phyloP scores from a whole-genome alignment of 2,113 vertebrate species.

The Ceuthmochares aereus region DNA sequence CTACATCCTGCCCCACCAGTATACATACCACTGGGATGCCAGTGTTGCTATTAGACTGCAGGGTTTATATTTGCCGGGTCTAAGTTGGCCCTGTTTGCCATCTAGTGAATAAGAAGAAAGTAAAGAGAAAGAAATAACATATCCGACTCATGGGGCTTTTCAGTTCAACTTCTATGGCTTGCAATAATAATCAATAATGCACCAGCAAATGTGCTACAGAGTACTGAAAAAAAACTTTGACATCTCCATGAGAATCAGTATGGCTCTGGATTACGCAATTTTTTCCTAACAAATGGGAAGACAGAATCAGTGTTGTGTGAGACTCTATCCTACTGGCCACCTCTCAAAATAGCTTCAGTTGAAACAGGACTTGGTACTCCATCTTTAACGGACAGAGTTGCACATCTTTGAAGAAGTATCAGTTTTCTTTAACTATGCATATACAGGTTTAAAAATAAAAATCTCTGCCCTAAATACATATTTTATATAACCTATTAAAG shows the following conservation, averaged over 20 bases:
- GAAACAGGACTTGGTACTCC: neutral
- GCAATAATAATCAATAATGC: neutral
- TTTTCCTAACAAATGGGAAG: neutral
- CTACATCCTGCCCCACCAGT: neutral
- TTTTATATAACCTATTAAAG: constrained; percentile 33
- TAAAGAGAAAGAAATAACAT: neutral
- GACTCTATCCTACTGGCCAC: neutral
- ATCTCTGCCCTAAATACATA: neutral
- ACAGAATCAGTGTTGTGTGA: neutral
- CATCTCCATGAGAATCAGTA: neutral
- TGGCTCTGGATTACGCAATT: neutral
- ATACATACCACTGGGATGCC: neutral
- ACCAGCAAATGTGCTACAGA: neutral
- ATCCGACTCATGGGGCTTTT: neutral
- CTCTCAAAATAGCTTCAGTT: neutral
- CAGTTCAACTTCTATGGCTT: neutral
- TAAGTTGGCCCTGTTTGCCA: neutral
- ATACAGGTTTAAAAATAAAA: neutral
- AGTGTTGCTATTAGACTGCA: neutral
- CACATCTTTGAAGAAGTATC: neutral
- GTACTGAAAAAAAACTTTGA: neutral
- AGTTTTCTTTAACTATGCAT: neutral
- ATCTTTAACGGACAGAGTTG: neutral
- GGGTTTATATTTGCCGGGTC: neutral
- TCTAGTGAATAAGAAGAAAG: neutral